phyloP scores from a whole-genome alignment of 2,888 invertebrate genomes.

The Tillus elongatus region DNA sequence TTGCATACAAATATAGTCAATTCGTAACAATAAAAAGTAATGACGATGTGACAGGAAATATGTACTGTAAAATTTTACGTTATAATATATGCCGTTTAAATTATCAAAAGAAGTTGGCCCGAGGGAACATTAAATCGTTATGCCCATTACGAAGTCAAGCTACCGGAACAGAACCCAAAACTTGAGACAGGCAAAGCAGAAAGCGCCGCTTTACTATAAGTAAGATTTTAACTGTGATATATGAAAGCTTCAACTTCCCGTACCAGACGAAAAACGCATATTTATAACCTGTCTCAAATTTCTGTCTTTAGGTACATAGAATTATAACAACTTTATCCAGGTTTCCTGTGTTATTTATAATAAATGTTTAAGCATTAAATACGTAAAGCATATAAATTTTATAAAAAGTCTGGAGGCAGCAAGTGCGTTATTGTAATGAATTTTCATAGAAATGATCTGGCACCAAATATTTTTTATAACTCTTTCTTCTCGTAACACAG shows the following conservation, averaged over 20 bases:
- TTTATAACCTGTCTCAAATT: slow-evolving; percentile 2
- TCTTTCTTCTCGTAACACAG: no score
- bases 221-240: slow-evolving; percentile 16
- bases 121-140: slow-evolving; percentile 33
- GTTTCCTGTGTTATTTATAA: background rate
- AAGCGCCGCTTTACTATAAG: slow-evolving; percentile 11
- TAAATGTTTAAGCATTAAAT: no score
- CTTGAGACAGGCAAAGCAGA: slow-evolving; percentile 12
- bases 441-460: no score
- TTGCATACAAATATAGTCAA: slow-evolving; percentile 31
- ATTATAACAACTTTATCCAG: background rate
- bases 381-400: no score
- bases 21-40: slow-evolving; percentile 40
- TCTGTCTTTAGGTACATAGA: no score
- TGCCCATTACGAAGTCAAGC: slow-evolving; percentile 22
- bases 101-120: slow-evolving; percentile 30
- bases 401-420: no score
- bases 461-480: no score
- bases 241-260: slow-evolving; percentile 15
- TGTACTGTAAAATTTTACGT: slow-evolving; percentile 42
- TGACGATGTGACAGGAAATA: slow-evolving; percentile 40
- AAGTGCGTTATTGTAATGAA: no score
- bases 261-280: slow-evolving; percentile 12
- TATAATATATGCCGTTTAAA: slow-evolving; percentile 34
- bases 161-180: slow-evolving; percentile 13